Evolutionary conservation across 2,113 vertebrate species (phyloP).

Genomic region (Ondatra zibethicus): DNA sequence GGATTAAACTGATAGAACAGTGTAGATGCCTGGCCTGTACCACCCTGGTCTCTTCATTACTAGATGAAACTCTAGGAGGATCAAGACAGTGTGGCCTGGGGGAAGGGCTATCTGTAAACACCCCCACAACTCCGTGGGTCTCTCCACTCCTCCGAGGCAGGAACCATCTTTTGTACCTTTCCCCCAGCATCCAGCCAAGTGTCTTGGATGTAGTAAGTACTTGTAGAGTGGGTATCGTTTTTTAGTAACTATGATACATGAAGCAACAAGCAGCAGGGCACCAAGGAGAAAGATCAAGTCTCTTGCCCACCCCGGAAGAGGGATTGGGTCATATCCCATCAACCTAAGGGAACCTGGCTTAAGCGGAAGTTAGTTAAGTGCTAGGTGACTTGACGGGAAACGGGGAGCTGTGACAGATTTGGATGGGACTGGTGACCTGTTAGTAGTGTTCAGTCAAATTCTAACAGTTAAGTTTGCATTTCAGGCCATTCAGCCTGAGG

Average conservation of each 20-base stretch:
- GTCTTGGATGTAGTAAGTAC: neutral
- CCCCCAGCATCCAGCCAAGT: neutral
- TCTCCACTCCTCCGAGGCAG: neutral
- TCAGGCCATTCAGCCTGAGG: neutral
- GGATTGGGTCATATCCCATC: neutral
- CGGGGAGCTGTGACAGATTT: neutral
- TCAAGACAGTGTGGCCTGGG: neutral
- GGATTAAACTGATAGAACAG: neutral
- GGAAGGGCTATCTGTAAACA: neutral
- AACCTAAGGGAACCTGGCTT: neutral
- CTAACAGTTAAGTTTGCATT: neutral
- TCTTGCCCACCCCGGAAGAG: neutral
- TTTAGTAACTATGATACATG: neutral
- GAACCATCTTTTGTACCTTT: neutral
- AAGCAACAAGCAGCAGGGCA: neutral
- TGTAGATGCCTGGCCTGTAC: neutral
- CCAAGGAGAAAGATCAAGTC: neutral
- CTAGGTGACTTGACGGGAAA: neutral
- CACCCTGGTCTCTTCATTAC: neutral
- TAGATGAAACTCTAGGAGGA: too few species aligned
- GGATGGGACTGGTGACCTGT: neutral
- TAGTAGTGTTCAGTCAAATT: neutral
- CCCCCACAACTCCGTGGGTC: neutral
- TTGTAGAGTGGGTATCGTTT: neutral
- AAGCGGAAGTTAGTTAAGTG: neutral